Evolutionary conservation across 1,140 invertebrate species (phyloP), one percentile per base, ranked within the genome.

Genomic region (Probaryconus sp.): DNA sequence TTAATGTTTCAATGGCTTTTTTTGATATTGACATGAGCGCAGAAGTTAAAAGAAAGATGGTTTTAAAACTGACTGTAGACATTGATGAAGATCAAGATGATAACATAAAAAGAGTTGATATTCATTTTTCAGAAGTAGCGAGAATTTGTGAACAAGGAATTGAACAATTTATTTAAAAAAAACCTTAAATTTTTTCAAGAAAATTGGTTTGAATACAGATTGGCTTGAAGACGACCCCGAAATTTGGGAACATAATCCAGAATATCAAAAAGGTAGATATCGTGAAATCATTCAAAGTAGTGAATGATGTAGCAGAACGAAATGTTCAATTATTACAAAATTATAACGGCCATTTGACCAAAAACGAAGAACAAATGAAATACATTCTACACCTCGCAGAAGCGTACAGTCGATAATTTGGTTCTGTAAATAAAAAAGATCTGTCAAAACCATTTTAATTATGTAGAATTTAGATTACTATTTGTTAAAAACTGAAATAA

Each of bases 1-100:
- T 26, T n/a, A 37, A 53, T 53, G n/a, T 21, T 26, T 18, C 48
- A 38, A 53, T 53, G 48, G 33, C 48, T n/a, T 38, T 53, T 53
- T 53, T 53, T 14, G 48, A 53, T 11, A 21, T 24, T 35, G 35
- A 26, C 14, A 35, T 53, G 14, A 6, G 18, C 0, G 20, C 9
- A 3, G 35, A 5, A 4, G 33, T 26, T 9, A 53, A 38, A 28
- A 24, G 10, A 14, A 26, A 53, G 10, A 53, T 53, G 48, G 9
- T 53, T 3, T 26, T 10, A 5, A 38, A 21, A 38, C 11, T 53
- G 9, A 28, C 37, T 2, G 48, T 38, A n/a, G 9, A 2, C 9
- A 35, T 38, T 26, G 48, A 53, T n/a, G n/a, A n/a, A n/a, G n/a
- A n/a, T n/a, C n/a, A n/a, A n/a, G n/a, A n/a, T n/a, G n/a, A n/a